Evolutionary conservation across 2,888 invertebrate species (phyloP).

Genomic region (Sphinx pinastri): DNA sequence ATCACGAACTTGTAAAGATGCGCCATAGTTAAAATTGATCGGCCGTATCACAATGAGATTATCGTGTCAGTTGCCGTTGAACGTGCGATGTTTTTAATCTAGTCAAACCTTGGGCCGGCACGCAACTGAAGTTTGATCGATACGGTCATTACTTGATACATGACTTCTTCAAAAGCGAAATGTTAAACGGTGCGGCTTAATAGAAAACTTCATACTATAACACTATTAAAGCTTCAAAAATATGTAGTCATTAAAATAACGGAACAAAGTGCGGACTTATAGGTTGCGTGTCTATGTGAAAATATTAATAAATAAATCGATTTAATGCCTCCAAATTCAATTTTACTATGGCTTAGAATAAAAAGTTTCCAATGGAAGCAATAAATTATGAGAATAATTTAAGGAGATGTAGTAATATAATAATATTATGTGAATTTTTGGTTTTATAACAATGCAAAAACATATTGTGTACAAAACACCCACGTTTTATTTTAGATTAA

Average conservation of each 20-base stretch:
- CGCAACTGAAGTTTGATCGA: slow-evolving; percentile 71
- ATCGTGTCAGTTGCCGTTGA: slow-evolving; percentile 61
- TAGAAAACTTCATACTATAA: slow-evolving; percentile 4
- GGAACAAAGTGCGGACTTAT: slow-evolving; percentile 2
- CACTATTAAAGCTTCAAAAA: slow-evolving; percentile 3
- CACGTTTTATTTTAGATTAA: too few relatives aligned
- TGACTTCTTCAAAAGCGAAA: slow-evolving; percentile 18
- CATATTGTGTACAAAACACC: too few relatives aligned
- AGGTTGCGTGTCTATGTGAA: slow-evolving; percentile 9
- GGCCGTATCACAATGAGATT: slow-evolving; percentile 54
- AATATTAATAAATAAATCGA: slow-evolving; percentile 1
- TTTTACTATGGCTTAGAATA: not conserved
- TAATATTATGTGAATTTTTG: too few relatives aligned
- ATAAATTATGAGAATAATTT: too few relatives aligned
- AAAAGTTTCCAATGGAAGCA: too few relatives aligned
- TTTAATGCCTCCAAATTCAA: not conserved
- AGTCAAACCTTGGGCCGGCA: slow-evolving; percentile 53
- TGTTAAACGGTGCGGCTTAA: slow-evolving; percentile 6
- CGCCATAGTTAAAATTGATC: too few relatives aligned
- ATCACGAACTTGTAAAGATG: too few relatives aligned
- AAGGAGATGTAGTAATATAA: too few relatives aligned
- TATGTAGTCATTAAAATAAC: slow-evolving; percentile 19
- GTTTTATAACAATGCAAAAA: too few relatives aligned
- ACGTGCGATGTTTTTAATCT: slow-evolving; percentile 57
- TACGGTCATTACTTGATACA: slow-evolving; percentile 38